Conservation (phyloP, 53 echinoderm and acorn worm genomes). For the Henricia sp. region DNA sequence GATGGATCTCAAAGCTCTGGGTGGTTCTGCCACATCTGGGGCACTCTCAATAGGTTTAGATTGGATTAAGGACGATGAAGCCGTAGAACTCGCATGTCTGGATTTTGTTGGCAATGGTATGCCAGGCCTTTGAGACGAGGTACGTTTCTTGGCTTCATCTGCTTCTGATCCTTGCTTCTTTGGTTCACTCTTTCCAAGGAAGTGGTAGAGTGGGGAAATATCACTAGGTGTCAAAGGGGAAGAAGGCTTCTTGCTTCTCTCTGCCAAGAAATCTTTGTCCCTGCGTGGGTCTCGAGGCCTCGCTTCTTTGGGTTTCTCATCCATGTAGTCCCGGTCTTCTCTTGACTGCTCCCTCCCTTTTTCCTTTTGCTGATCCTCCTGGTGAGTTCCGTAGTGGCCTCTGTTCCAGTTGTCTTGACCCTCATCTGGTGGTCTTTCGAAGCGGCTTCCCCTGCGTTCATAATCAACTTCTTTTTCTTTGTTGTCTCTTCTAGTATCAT, state of each 20-base stretch:
- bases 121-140: conserved; percentile 25
- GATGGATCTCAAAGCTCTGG: conserved; percentile 66
- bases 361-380: conserved; percentile 26
- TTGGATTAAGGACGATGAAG: neutral
- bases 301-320: conserved; percentile 29
- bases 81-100: conserved; percentile 11
- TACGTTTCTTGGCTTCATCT: conserved; percentile 16
- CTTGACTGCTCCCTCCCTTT: conserved; percentile 21
- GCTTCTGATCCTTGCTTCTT: conserved; percentile 15
- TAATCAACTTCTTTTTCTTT: conserved; percentile 34
- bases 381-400: conserved; percentile 31
- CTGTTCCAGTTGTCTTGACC: conserved; percentile 7
- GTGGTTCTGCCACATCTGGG: conserved; percentile 49
- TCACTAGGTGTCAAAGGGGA: conserved; percentile 41
- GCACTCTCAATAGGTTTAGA: conserved; percentile 37
- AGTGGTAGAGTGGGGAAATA: conserved; percentile 45
- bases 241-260: conserved; percentile 11
- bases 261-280: conserved; percentile 46
- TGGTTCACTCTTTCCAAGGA: conserved; percentile 42
- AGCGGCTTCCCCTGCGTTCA: conserved; percentile 11
- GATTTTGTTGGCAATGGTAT: conserved; percentile 49
- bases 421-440: conserved; percentile 2
- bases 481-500: neutral
- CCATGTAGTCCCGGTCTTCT: conserved; percentile 28
- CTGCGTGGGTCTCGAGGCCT: conserved; percentile 40